Evolutionary conservation across 2,113 vertebrate genomes (phyloP).

Genomic region (Microtus oregoni): DNA sequence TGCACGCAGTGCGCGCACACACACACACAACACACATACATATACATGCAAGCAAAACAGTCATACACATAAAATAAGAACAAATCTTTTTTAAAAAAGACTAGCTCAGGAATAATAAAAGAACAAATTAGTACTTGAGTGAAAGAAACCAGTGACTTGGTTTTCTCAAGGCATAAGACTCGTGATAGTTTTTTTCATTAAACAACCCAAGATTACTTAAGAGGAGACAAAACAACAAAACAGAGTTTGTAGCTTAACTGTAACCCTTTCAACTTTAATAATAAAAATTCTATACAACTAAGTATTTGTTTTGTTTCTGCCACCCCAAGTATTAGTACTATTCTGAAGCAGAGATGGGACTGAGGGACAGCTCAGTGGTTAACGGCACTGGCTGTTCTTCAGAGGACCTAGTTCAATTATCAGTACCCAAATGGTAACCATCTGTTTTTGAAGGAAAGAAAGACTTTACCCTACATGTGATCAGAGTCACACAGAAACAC

Average conservation of each 20-base stretch:
- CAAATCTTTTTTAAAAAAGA: neutral
- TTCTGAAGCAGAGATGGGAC: neutral
- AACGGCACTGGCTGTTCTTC: neutral
- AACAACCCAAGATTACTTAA: conserved; percentile 5
- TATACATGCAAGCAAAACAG: neutral
- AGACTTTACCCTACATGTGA: neutral
- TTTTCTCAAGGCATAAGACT: neutral
- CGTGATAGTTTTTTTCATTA: neutral
- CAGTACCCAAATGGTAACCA: neutral
- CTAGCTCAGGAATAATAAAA: neutral
- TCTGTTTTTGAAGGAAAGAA: neutral
- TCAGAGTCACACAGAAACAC: neutral
- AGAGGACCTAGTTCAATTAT: neutral
- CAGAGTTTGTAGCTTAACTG: neutral
- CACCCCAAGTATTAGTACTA: neutral
- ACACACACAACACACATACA: neutral
- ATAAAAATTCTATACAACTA: neutral
- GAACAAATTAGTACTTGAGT: conserved; percentile 16
- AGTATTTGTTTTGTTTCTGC: neutral
- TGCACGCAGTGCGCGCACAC: too few species aligned
- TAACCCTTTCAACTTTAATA: neutral
- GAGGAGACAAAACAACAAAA: neutral
- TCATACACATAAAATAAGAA: neutral
- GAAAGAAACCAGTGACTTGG: conserved; percentile 8
- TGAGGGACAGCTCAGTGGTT: neutral